Base-by-base conservation (phyloP, 2,888 invertebrate species). In the Meiosimyza decipiens region DNA sequence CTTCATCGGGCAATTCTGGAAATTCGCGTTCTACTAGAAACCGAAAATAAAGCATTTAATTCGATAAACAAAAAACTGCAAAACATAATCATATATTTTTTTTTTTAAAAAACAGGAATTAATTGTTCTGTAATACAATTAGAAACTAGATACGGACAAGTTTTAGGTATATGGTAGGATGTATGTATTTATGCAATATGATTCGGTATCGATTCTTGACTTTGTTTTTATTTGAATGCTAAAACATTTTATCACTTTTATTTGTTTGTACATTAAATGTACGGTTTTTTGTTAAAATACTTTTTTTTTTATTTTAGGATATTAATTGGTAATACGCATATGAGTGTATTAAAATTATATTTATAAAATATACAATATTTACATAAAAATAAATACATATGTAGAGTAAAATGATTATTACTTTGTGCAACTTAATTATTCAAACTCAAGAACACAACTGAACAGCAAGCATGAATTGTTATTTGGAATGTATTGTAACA, bases 11-110 rank as follows among this genome's bases (percentile, higher is more conserved):
- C 18, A 49, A 12, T 40, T 55, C 40, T 50, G 55, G 50, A 40
- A 49, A 57, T 57, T 47, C 67, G 16, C 55, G 67, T n/a, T 15
- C 67, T 9, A 67, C 57, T 16, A 55, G 67, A 55, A 57, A 55
- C 57, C 57, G 67, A 16, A 67, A 67, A 57, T 67, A 67, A 57
- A 40, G 13, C n/a, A 57, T 40, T 47, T 15, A 66, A 16, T 28
- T 40, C 47, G 55, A 64, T 49, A 22, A 52, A 15, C 50, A 57
- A 57, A 54, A 49, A 18, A 28, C 9, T 64, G 50, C 15, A 52
- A 51, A 64, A 28, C 9, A 57, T 28, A 57, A 64, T 51, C 22
- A 15, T 15, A 28, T 6, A 51, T 22, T 64, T 28, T 64, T n/a
- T 18, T 22, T 51, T 64, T 28, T 51, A 9, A 51, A 22, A 52